phyloP scores from a whole-genome alignment of 2,888 invertebrate genomes.

The Hedychridium roseum region DNA sequence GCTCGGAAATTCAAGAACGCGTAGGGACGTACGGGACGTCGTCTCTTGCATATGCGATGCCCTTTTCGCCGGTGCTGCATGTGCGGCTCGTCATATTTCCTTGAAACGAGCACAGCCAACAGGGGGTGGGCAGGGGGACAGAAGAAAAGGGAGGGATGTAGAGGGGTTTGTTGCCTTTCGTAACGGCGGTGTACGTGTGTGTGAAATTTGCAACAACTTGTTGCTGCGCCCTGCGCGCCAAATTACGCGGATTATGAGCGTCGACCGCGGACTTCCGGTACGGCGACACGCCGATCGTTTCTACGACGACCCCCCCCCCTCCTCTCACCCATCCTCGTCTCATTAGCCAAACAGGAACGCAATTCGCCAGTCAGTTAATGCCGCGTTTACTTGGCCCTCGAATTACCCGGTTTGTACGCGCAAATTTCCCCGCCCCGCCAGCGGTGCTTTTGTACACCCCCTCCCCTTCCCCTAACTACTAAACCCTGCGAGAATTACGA shows the following conservation, averaged over 20 bases:
- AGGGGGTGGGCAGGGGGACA: no score
- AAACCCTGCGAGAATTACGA: no score
- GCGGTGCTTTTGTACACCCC: no score
- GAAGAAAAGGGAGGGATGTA: slow-evolving; percentile 8
- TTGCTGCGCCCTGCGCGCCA: slow-evolving; percentile 13
- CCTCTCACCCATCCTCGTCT: not conserved
- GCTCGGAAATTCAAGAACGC: no score
- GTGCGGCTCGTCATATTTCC: slow-evolving; percentile 12
- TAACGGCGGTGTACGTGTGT: slow-evolving; percentile 9
- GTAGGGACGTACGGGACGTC: slow-evolving; percentile 6
- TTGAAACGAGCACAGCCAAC: slow-evolving; percentile 8
- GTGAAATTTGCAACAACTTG: slow-evolving; percentile 33
- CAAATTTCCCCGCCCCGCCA: no score
- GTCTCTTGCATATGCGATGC: not conserved
- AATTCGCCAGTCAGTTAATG: no score
- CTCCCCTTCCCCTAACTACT: no score
- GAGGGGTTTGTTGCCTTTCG: slow-evolving; percentile 13
- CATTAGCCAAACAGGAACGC: no score
- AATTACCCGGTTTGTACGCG: no score
- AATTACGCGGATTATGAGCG: not conserved
- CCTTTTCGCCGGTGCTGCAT: not conserved
- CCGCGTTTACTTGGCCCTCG: no score
- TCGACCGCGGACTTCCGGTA: not conserved
- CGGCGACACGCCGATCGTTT: not conserved
- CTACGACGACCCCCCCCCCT: not conserved